A percentile compares a stretch with the other conserved stretches of the same genome.
Evolutionary conservation across 2,113 vertebrate species (phyloP).

Genomic region (Tupaia chinensis): DNA sequence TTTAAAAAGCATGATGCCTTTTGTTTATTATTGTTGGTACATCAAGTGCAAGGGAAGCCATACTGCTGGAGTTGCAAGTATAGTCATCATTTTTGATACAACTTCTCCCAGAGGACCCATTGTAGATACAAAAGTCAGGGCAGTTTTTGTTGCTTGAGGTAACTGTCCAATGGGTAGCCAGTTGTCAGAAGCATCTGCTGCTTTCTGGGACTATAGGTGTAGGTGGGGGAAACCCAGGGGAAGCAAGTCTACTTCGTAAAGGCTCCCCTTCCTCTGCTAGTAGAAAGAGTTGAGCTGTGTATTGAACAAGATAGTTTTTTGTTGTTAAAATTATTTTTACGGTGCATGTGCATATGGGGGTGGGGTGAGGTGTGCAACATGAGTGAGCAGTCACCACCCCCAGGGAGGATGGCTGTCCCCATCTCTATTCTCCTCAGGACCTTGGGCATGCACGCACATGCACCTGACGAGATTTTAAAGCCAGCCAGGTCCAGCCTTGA

Average conservation of each 20-base stretch:
- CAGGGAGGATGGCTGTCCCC: too few relatives aligned
- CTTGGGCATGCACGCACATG: too few relatives aligned
- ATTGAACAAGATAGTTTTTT: neutral
- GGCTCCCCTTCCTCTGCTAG: neutral
- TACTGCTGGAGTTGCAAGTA: neutral
- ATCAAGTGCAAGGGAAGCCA: neutral
- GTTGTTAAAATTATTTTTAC: too few relatives aligned
- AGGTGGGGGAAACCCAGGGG: neutral
- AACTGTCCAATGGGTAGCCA: neutral
- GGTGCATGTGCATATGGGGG: too few relatives aligned
- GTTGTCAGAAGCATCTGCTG: neutral
- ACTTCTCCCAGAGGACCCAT: neutral
- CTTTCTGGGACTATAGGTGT: neutral
- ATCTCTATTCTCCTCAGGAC: too few relatives aligned
- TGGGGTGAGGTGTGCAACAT: too few relatives aligned
- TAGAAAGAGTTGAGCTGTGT: neutral
- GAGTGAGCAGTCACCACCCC: too few relatives aligned
- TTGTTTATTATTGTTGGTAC: conserved; percentile 66
- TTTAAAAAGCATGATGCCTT: conserved; percentile 84
- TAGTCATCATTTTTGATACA: neutral
- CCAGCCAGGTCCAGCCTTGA: too few relatives aligned
- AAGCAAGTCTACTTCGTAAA: neutral
- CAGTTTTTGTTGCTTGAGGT: neutral
- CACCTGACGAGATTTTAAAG: too few relatives aligned
- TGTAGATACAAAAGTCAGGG: neutral